Base-by-base conservation (phyloP, 2,888 invertebrate genomes). In the Heliconius ismenius region DNA sequence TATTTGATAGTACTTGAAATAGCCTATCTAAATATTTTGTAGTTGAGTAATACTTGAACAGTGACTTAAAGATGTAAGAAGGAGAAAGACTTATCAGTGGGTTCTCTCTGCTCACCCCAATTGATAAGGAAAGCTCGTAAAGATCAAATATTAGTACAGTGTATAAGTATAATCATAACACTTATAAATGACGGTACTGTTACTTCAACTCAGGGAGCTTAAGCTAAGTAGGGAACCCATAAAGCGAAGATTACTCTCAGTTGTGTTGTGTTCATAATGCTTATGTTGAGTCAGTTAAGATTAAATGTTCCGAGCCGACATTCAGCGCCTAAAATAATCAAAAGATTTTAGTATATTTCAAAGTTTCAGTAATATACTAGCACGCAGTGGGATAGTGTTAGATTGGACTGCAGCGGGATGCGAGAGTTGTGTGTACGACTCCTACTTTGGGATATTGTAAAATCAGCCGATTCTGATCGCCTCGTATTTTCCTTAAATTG, bases 201-300 rank as follows among this genome's bases (percentile, higher is more conserved):
- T 24, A n/a, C 36, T 65, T 65, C 21, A 65, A 65, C 65, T 65
- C 39, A 65, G 65, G 65, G 65, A 65, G 65, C 65, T 39, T 39
- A 39, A n/a, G n/a, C n/a, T n/a, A n/a, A 65, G 65, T 65, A 65
- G 65, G 65, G 39, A 65, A 13, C 65, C 65, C 65, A 65, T 65
- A 65, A 65, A 65, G 24, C 39, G 65, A 39, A 65, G 65, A 65
- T 65, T 65, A 65, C 65, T 65, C 65, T 65, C 65, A 39, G 65
- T 65, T 65, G 65, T 24, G n/a, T n/a, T 65, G 64, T 65, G 65
- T 28, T 65, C n/a, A 11, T 65, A 65, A 65, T 32, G 64, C 39
- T 65, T 36, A 65, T 39, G 65, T 39, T 36, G 58, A 39, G 13
- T 39, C 10, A 36, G 65, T 36, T 65, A 13, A 65, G 39, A 65